These are phyloP conservation scores for Zeugodacus cucurbitae DNA, from an alignment of 1,140 invertebrate species.

Conservation along the genomic window DNA sequence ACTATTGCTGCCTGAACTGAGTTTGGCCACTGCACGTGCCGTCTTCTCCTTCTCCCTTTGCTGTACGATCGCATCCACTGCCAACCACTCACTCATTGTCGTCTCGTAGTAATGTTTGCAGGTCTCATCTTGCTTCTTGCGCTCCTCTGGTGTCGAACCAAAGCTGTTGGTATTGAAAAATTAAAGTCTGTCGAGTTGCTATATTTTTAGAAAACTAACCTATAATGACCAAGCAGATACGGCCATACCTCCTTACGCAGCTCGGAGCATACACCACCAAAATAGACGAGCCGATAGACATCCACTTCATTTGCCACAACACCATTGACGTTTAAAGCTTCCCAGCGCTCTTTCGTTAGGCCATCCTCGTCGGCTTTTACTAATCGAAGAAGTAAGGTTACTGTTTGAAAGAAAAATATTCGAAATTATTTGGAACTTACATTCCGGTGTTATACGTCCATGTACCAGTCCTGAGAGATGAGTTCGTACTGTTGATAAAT, in stretches of 20 bases:
- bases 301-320: slow-evolving; percentile 74
- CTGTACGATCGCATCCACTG: slow-evolving; percentile 90
- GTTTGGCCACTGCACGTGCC: slow-evolving; percentile 73
- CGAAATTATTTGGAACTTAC: slow-evolving; percentile 57
- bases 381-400: slow-evolving; percentile 47
- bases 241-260: slow-evolving; percentile 91
- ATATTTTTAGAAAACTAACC: slow-evolving; percentile 58
- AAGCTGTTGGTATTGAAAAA: slow-evolving; percentile 68
- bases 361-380: slow-evolving; percentile 71
- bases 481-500: slow-evolving; percentile 89
- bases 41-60: slow-evolving; percentile 83
- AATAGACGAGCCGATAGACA: slow-evolving; percentile 86
- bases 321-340: slow-evolving; percentile 72
- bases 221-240: slow-evolving; percentile 88
- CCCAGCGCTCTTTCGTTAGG: slow-evolving; percentile 78
- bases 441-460: slow-evolving; percentile 72
- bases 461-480: slow-evolving; percentile 91
- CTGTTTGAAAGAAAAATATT: neutral
- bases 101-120: slow-evolving; percentile 84
- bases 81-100: slow-evolving; percentile 93
- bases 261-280: slow-evolving; percentile 83
- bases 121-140: slow-evolving; percentile 74
- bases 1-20: slow-evolving; percentile 70
- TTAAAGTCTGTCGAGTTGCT: neutral
- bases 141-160: slow-evolving; percentile 77